Conservation (phyloP, 2,888 invertebrate genomes). For the Urechis unicinctus region DNA sequence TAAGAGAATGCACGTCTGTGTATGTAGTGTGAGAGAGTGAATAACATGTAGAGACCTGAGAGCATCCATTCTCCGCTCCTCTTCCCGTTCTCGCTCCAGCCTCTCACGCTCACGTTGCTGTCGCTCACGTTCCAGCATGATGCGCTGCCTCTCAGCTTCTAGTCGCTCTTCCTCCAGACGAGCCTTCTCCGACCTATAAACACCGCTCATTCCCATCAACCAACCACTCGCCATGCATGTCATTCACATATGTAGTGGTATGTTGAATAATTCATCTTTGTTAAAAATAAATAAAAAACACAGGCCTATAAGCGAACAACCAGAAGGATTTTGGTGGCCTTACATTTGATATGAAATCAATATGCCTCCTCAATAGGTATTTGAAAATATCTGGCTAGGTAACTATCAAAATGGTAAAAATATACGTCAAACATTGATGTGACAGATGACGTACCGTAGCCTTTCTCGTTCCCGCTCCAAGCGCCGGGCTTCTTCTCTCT, state of each 20-base stretch:
- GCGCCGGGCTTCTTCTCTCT: slow-evolving; percentile 77
- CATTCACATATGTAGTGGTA: background rate
- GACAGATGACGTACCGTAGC: slow-evolving; percentile 10
- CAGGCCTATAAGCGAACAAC: background rate
- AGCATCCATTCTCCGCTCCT: slow-evolving; percentile 61
- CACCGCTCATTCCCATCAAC: background rate
- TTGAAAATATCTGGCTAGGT: too few relatives aligned
- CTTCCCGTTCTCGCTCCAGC: slow-evolving; percentile 66
- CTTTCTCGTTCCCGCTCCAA: slow-evolving; percentile 44
- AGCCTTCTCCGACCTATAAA: slow-evolving; percentile 28
- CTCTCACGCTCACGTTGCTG: slow-evolving; percentile 49
- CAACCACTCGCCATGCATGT: background rate
- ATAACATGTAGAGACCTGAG: slow-evolving; percentile 3
- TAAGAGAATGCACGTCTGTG: too few relatives aligned
- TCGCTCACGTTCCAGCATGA: slow-evolving; percentile 57
- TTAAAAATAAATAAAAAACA: background rate
- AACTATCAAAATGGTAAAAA: too few relatives aligned
- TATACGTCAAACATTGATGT: too few relatives aligned
- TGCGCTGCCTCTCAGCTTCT: slow-evolving; percentile 54
- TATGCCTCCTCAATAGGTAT: background rate
- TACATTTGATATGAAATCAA: too few relatives aligned
- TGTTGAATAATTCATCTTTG: background rate
- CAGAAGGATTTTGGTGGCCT: too few relatives aligned
- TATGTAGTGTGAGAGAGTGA: too few relatives aligned
- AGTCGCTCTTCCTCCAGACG: slow-evolving; percentile 59